phyloP scores from a whole-genome alignment of 2,888 invertebrate species.

The Hesperia comma region DNA sequence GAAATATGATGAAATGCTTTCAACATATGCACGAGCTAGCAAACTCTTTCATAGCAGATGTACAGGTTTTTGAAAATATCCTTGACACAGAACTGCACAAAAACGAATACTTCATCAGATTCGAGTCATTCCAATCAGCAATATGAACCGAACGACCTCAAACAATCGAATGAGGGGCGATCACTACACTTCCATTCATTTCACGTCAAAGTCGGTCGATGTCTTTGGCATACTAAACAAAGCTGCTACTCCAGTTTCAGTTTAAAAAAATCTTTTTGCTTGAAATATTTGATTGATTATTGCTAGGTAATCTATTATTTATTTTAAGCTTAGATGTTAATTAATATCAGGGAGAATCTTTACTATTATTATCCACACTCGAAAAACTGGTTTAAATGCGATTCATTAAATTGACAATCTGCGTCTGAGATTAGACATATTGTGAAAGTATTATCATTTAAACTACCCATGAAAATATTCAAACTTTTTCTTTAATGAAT shows the following conservation, averaged over 20 bases:
- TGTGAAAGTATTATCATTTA: no score
- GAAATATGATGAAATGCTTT: background rate
- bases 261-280: background rate
- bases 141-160: constrained; percentile 22
- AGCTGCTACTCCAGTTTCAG: constrained; percentile 4
- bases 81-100: constrained; percentile 2
- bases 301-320: no score
- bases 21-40: background rate
- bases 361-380: no score
- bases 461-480: no score
- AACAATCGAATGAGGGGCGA: constrained; percentile 30
- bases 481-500: no score
- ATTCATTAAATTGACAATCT: no score
- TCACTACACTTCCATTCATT: constrained; percentile 32
- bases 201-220: constrained; percentile 35
- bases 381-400: no score
- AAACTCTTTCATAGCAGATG: background rate
- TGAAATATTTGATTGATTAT: background rate
- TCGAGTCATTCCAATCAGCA: constrained; percentile 26
- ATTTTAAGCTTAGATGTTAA: no score
- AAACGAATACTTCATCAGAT: constrained; percentile 2
- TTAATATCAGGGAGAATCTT: no score
- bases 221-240: constrained; percentile 26
- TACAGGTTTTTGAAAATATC: background rate
- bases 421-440: no score